These are phyloP conservation scores for Momotus momota DNA, from an alignment of 2,797 vertebrate species.

Conservation along the genomic window DNA sequence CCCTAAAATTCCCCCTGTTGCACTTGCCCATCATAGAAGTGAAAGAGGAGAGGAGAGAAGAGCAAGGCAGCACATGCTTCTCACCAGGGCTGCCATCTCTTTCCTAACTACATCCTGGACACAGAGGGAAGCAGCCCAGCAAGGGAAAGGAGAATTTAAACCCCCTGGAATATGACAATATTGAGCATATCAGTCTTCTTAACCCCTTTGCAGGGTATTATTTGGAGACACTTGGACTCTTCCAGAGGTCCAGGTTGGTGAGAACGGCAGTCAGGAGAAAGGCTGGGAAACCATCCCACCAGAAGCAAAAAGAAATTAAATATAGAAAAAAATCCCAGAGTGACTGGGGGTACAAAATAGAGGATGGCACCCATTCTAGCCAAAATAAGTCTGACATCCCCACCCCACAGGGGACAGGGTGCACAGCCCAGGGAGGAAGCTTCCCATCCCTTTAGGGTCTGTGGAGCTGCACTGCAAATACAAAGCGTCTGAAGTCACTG, in stretches of 20 bases:
- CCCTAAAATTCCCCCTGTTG: background rate
- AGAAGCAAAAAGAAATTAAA: background rate
- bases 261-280: background rate
- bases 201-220: background rate
- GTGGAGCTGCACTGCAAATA: background rate
- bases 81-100: background rate
- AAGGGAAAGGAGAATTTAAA: background rate
- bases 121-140: background rate
- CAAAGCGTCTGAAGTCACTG: background rate
- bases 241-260: background rate
- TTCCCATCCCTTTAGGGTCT: background rate
- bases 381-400: background rate
- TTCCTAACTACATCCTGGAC: background rate
- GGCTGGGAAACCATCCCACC: background rate
- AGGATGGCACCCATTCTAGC: rapidly evolving
- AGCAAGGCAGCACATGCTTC: background rate
- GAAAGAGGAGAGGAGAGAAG: background rate
- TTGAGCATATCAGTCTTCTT: background rate
- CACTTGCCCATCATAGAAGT: rapidly evolving
- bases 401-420: rapidly evolving
- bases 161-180: background rate
- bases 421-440: background rate
- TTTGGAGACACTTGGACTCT: background rate
- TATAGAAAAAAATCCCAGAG: background rate
- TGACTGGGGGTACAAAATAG: background rate